phyloP scores from a whole-genome alignment of 1,140 invertebrate genomes.

The Drosophila parvula region DNA sequence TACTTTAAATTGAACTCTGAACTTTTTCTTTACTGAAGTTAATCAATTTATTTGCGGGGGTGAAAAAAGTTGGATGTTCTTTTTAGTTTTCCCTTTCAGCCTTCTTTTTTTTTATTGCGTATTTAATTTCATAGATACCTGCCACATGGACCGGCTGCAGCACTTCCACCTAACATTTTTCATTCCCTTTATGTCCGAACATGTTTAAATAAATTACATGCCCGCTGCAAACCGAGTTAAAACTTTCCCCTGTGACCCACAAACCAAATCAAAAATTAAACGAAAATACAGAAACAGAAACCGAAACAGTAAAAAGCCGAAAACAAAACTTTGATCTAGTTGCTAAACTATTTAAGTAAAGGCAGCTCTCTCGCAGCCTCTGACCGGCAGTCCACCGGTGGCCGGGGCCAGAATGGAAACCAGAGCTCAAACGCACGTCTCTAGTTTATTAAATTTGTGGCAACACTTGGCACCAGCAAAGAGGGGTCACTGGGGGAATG shows the following conservation, averaged over 20 bases:
- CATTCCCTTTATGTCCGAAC: constrained; percentile 47
- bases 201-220: constrained; percentile 51
- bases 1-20: constrained; percentile 9
- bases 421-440: constrained; percentile 79
- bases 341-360: constrained; percentile 72
- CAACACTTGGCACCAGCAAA: constrained; percentile 70
- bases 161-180: constrained; percentile 33
- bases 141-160: background rate
- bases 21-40: background rate
- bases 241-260: constrained; percentile 58
- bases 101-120: background rate
- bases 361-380: constrained; percentile 32
- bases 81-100: background rate
- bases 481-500: constrained; percentile 14
- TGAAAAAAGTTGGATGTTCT: background rate
- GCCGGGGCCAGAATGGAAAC: constrained; percentile 36
- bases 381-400: constrained; percentile 17
- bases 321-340: constrained; percentile 75
- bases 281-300: constrained; percentile 48
- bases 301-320: constrained; percentile 53
- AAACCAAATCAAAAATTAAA: constrained; percentile 72
- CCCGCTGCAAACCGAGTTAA: constrained; percentile 43
- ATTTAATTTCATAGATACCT: background rate
- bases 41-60: constrained; percentile 10
- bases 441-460: constrained; percentile 78